Percentiles rank a stretch among this genome's conserved stretches.
These are phyloP conservation scores for Byasa hedistus DNA, from an alignment of 2,888 invertebrate species.

Conservation along the genomic window DNA sequence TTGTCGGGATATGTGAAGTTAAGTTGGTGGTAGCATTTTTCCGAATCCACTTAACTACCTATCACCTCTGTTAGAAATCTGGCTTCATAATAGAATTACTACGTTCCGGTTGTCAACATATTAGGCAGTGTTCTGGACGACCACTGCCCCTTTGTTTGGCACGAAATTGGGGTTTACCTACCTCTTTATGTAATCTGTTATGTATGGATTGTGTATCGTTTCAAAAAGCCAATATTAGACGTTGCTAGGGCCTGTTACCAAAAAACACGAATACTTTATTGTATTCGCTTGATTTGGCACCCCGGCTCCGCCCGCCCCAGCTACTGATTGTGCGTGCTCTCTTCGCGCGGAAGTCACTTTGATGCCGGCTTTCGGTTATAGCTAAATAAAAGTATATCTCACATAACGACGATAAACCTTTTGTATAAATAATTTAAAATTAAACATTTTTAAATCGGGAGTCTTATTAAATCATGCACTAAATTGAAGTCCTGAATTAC, in stretches of 20 bases:
- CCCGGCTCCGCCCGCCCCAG: conserved; percentile 36
- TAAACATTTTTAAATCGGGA: neutral
- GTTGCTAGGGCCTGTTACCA: conserved; percentile 35
- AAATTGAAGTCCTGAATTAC: neutral
- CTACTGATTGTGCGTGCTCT: conserved; percentile 51
- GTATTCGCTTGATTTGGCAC: conserved; percentile 51
- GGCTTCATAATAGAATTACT: no score
- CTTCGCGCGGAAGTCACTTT: conserved; percentile 50
- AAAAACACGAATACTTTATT: conserved; percentile 45
- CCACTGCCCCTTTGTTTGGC: no score
- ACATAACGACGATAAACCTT: conserved; percentile 10
- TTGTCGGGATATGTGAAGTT: no score
- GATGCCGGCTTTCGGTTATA: conserved; percentile 49
- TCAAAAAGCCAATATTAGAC: conserved; percentile 32
- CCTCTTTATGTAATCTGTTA: neutral
- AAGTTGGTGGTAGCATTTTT: no score
- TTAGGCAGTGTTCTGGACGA: no score
- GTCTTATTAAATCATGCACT: neutral
- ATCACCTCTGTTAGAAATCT: no score
- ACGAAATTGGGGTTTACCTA: no score
- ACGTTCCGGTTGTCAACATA: no score
- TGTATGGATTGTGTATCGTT: conserved; percentile 14
- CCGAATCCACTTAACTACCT: no score
- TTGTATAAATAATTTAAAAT: conserved; percentile 6
- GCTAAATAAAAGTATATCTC: conserved; percentile 36